A percentile compares a stretch with the other conserved stretches of the same genome.
These are phyloP conservation scores for Actias luna DNA, from an alignment of 2,888 invertebrate genomes.

Conservation along the genomic window DNA sequence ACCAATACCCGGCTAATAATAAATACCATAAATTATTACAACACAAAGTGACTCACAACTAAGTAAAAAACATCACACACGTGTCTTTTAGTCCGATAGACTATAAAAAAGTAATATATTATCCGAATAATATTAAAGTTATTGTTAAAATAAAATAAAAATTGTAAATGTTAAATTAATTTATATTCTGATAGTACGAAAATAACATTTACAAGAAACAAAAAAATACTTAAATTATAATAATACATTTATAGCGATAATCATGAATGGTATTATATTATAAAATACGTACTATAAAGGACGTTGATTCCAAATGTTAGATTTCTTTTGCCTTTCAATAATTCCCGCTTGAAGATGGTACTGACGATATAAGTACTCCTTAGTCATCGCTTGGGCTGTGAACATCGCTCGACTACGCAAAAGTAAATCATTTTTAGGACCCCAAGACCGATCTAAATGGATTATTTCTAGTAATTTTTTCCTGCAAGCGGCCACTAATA, in stretches of 20 bases:
- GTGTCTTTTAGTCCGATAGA: conserved; percentile 18
- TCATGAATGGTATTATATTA: neutral
- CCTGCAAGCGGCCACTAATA: conserved; percentile 40
- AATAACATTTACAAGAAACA: neutral
- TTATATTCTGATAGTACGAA: neutral
- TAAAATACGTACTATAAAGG: neutral
- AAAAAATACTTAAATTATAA: neutral
- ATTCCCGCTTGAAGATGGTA: conserved; percentile 72
- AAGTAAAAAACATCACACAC: conserved; percentile 32
- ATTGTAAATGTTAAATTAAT: neutral
- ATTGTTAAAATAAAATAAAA: neutral
- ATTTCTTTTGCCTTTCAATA: conserved; percentile 48
- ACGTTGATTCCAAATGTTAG: conserved; percentile 43
- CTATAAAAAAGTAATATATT: conserved; percentile 12
- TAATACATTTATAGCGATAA: neutral
- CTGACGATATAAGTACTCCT: conserved; percentile 75
- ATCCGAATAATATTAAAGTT: neutral
- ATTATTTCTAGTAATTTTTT: conserved; percentile 37
- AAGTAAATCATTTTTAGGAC: conserved; percentile 57
- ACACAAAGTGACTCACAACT: conserved; percentile 56
- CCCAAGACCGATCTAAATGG: conserved; percentile 56
- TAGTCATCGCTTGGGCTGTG: conserved; percentile 75
- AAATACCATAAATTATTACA: conserved; percentile 56
- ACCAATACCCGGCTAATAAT: conserved; percentile 67
- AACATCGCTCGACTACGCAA: conserved; percentile 73